A percentile compares a stretch with the other conserved stretches of the same genome.
These are phyloP conservation scores for Galaxias olidus DNA, from an alignment of 2,797 vertebrate genomes.

Conservation along the genomic window DNA sequence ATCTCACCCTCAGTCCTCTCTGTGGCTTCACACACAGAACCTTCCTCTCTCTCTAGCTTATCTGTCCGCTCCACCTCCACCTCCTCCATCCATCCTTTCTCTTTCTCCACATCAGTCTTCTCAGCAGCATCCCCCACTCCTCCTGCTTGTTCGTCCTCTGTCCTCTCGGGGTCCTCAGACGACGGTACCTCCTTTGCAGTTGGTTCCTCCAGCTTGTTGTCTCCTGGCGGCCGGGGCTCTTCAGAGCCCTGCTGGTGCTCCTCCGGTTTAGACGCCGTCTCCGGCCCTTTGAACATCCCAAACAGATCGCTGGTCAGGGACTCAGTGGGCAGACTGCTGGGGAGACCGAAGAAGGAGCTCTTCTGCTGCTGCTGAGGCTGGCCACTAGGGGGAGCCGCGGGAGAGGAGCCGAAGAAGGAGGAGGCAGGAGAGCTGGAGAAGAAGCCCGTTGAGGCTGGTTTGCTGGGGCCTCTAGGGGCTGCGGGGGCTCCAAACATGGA, in stretches of 20 bases:
- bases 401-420: constrained; percentile 72
- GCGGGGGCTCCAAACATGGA: constrained; percentile 86
- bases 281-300: constrained; percentile 83
- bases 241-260: constrained; percentile 35
- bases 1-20: constrained; percentile 23
- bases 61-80: constrained; percentile 50
- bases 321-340: constrained; percentile 77
- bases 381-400: constrained; percentile 58
- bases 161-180: constrained; percentile 33
- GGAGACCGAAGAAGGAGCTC: constrained; percentile 84
- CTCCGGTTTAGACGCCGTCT: constrained; percentile 61
- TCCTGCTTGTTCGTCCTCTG: constrained; percentile 26
- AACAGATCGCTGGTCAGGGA: constrained; percentile 84
- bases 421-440: constrained; percentile 80
- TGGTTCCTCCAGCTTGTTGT: neutral
- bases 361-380: constrained; percentile 81
- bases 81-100: constrained; percentile 55
- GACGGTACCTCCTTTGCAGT: constrained; percentile 16
- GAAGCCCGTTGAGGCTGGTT: constrained; percentile 79
- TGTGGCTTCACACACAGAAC: constrained; percentile 19
- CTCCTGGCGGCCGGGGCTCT: constrained; percentile 6
- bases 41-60: constrained; percentile 47
- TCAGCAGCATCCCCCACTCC: constrained; percentile 31
- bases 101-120: constrained; percentile 32
- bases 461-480: constrained; percentile 73